phyloP scores from a whole-genome alignment of 2,888 invertebrate species.

The Mesorhabditis sp. region DNA sequence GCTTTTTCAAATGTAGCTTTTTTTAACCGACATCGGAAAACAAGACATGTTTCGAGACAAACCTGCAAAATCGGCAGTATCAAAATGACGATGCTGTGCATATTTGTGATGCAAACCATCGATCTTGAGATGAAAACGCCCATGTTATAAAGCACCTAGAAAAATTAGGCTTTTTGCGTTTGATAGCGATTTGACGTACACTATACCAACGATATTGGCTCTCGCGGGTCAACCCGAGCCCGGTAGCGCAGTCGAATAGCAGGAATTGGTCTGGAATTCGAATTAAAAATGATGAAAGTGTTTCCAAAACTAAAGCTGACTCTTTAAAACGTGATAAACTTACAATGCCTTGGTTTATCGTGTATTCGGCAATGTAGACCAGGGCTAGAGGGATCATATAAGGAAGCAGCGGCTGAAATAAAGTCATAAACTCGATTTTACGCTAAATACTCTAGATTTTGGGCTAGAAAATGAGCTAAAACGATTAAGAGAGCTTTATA shows the following conservation, averaged over 20 bases:
- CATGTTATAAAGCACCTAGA: background rate
- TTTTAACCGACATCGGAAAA: too few species aligned
- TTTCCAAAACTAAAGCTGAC: too few species aligned
- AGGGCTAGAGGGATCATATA: background rate
- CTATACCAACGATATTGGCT: slow-evolving; percentile 2
- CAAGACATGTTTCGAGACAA: background rate
- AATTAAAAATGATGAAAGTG: background rate
- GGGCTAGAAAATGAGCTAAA: too few species aligned
- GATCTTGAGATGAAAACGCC: slow-evolving; percentile 1
- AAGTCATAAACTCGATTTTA: background rate
- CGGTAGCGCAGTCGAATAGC: background rate
- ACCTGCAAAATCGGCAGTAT: background rate
- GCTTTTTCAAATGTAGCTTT: too few species aligned
- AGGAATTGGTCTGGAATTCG: background rate
- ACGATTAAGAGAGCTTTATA: too few species aligned
- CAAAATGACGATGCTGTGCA: background rate
- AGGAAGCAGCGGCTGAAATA: background rate
- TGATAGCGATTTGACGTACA: background rate
- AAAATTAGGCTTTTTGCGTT: background rate
- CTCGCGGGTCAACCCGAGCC: background rate
- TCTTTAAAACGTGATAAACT: too few species aligned
- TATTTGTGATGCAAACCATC: background rate
- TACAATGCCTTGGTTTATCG: background rate
- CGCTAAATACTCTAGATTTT: too few species aligned
- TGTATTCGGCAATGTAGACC: background rate